Conservation (phyloP, 2,888 invertebrate species). For the Apamea sordens region DNA sequence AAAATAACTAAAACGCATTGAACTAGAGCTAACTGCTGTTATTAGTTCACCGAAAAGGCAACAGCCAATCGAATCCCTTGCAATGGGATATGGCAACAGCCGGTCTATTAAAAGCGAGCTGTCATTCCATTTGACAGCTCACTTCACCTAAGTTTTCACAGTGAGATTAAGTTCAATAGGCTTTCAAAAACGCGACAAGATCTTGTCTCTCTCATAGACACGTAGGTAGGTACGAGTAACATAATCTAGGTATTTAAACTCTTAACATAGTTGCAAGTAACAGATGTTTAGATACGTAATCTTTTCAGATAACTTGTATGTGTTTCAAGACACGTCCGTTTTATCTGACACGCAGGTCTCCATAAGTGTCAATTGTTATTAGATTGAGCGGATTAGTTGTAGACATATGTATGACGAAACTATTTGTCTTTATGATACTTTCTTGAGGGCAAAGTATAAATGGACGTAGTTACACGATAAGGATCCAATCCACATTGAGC, state of each 20-base stretch:
- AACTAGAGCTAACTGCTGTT: neutral
- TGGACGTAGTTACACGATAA: no score
- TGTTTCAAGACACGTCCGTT: slow-evolving; percentile 59
- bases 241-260: slow-evolving; percentile 33
- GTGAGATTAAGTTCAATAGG: slow-evolving; percentile 7
- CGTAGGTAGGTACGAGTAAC: slow-evolving; percentile 1
- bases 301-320: slow-evolving; percentile 47
- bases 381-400: slow-evolving; percentile 34
- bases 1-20: neutral
- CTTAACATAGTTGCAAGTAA: slow-evolving; percentile 49
- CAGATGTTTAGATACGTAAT: slow-evolving; percentile 46
- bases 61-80: neutral
- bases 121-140: neutral
- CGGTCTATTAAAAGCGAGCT: no score
- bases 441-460: neutral
- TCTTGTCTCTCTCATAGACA: neutral
- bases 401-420: neutral
- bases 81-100: neutral
- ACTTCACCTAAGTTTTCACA: neutral
- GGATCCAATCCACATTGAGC: no score
- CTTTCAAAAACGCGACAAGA: neutral
- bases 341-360: slow-evolving; percentile 63
- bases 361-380: slow-evolving; percentile 32
- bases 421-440: neutral
- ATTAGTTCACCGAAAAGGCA: neutral